Percentiles rank a stretch among this genome's conserved stretches.
Evolutionary conservation across 30 jellyfish, hydroid and myxozoan genomes (phyloP).

Genomic region (Mastigias papua): DNA sequence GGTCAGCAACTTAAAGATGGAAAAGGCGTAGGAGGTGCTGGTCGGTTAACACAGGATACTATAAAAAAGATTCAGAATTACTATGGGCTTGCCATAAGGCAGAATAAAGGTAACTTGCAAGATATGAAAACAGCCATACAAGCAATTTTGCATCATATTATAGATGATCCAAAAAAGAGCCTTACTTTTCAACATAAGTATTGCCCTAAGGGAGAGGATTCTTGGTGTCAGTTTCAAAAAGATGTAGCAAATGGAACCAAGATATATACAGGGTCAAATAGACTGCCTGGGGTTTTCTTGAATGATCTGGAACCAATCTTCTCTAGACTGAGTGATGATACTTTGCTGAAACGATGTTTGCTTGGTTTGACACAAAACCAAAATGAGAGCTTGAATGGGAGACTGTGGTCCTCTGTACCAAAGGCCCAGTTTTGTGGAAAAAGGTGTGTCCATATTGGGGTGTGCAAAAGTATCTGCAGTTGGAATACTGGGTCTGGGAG

Average conservation of each 20-base stretch:
- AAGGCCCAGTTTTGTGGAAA: slow-evolving; percentile 24
- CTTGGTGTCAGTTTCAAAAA: slow-evolving; percentile 39
- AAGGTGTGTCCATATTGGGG: not conserved
- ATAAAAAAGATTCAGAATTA: slow-evolving; percentile 40
- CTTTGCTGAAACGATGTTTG: slow-evolving; percentile 11
- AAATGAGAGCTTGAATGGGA: slow-evolving; percentile 27
- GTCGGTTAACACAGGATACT: slow-evolving; percentile 43
- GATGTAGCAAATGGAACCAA: slow-evolving; percentile 11
- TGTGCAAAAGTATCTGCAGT: not conserved
- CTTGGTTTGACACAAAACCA: slow-evolving; percentile 50
- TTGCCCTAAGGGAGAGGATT: slow-evolving; percentile 36
- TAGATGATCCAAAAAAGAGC: slow-evolving; percentile 11
- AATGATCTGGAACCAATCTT: slow-evolving; percentile 28
- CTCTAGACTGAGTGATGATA: slow-evolving; percentile 7
- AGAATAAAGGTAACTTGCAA: slow-evolving; percentile 40
- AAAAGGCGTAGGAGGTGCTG: slow-evolving; percentile 64
- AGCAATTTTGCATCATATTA: slow-evolving; percentile 40
- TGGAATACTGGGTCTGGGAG: slow-evolving; percentile 13
- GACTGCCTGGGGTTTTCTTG: slow-evolving; percentile 33
- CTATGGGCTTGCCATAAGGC: slow-evolving; percentile 41
- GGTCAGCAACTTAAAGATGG: slow-evolving; percentile 53
- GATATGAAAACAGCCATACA: slow-evolving; percentile 37
- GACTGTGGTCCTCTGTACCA: slow-evolving; percentile 38
- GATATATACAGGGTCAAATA: not conserved
- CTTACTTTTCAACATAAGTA: slow-evolving; percentile 18